These are phyloP conservation scores for Calyptommatus sinebrachiatus DNA, from an alignment of 2,113 vertebrate genomes.

Conservation along the genomic window DNA sequence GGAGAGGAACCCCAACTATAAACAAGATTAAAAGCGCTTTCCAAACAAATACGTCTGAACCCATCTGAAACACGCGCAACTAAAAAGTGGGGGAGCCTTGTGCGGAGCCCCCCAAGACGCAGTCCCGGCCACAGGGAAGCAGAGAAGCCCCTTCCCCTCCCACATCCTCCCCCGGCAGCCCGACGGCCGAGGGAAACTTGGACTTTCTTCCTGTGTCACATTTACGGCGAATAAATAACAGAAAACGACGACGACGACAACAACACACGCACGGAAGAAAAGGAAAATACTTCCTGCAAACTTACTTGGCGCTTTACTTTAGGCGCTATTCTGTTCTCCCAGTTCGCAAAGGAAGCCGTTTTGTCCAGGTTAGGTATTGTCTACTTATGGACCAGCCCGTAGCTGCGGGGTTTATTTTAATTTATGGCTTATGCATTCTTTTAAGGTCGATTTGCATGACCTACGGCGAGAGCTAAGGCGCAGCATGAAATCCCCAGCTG, in stretches of 20 bases:
- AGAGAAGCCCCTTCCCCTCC: constrained; percentile 41
- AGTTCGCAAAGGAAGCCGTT: constrained; percentile 80
- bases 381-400: constrained; percentile 83
- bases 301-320: constrained; percentile 79
- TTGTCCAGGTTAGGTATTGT: constrained; percentile 86
- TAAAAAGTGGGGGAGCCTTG: constrained; percentile 35
- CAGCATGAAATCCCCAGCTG: constrained; percentile 75
- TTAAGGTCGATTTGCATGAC: constrained; percentile 92
- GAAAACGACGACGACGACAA: constrained; percentile 31
- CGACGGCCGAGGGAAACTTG: constrained; percentile 34
- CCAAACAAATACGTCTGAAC: constrained; percentile 52
- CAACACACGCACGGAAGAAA: constrained; percentile 7
- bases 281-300: constrained; percentile 72
- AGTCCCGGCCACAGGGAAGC: constrained; percentile 47
- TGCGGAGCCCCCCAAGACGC: constrained; percentile 27
- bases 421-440: constrained; percentile 98
- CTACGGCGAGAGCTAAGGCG: constrained; percentile 85
- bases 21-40: constrained; percentile 48
- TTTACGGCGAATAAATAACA: constrained; percentile 62
- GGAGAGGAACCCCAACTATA: constrained; percentile 64
- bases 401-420: constrained; percentile 88
- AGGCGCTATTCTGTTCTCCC: constrained; percentile 71
- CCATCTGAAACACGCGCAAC: constrained; percentile 25
- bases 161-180: constrained; percentile 48
- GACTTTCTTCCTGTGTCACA: constrained; percentile 43